Base-by-base conservation (phyloP, 2,888 invertebrate species). In the Hyalella azteca region DNA sequence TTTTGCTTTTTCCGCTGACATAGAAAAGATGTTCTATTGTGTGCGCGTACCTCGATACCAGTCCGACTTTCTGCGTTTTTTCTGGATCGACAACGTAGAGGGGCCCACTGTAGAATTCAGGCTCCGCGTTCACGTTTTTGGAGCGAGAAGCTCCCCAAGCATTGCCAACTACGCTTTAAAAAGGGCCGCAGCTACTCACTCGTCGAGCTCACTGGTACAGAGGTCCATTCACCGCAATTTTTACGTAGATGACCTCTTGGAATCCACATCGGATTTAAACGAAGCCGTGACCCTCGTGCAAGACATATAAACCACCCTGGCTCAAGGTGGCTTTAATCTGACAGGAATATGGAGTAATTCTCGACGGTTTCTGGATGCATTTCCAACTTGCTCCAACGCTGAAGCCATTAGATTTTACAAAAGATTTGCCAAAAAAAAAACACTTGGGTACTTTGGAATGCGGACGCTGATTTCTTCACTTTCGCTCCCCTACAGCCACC, bases 221-320 rank as follows among this genome's bases (percentile, higher is more conserved):
- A 22, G n/a, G n/a, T 22, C 60, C 9, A 32, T 78, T 32, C 39
- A 19, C 54, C 32, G 60, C 36, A 60, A 60, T 60, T 78, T 78
- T 48, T 78, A 78, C 32, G 78, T 78, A 3, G 78, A 78, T 39
- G 78, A 78, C n/a, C 60, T 54, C 2, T 41, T 78, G 32, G 32
- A 60, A 59, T 78, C 78, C 2, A 60, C 39, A 22, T 32, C 9
- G 7, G 36, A n/a, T 39, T 19, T n/a, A 9, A 13, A 22, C 49
- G 11, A 79, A 4, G 75, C 49, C 9, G 77, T 11, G 29, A n/a
- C 19, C 3, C 2, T 79, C 29, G 75, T 36, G 22, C n/a, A 45
- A 26, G 73, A 77, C 3, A 29, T 77, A 13, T 19, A n/a, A 7
- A 40, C 11, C 13, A 19, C 73, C 11, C n/a, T 41, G 13, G 19